phyloP scores from a whole-genome alignment of 2,888 invertebrate species.

The Melanophora roralis region DNA sequence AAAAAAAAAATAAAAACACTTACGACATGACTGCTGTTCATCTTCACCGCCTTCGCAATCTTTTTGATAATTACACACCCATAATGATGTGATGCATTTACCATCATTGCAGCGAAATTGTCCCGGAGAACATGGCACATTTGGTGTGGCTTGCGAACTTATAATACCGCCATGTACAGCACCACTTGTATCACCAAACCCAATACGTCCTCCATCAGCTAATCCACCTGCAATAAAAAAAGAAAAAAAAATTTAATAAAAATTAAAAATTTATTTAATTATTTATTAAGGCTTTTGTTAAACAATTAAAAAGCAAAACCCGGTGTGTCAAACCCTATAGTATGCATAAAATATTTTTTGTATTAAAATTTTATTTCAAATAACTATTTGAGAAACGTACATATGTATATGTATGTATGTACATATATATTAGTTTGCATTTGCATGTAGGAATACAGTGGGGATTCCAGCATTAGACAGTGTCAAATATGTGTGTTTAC shows the following conservation, averaged over 20 bases:
- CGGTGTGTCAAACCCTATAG: too few relatives aligned
- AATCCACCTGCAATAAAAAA: conserved; percentile 54
- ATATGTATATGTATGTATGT: too few relatives aligned
- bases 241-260: not conserved
- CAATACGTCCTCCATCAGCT: conserved; percentile 69
- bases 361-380: too few relatives aligned
- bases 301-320: not conserved
- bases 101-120: conserved; percentile 91
- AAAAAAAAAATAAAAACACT: conserved; percentile 78
- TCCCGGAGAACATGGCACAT: conserved; percentile 82
- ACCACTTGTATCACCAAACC: conserved; percentile 65
- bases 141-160: conserved; percentile 68
- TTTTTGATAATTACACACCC: conserved; percentile 95
- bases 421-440: too few relatives aligned
- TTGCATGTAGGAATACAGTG: too few relatives aligned
- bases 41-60: conserved; percentile 96
- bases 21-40: conserved; percentile 93
- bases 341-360: too few relatives aligned
- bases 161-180: conserved; percentile 54
- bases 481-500: too few relatives aligned
- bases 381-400: too few relatives aligned
- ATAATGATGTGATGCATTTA: conserved; percentile 89
- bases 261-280: not conserved
- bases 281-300: not conserved
- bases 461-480: too few relatives aligned